Evolutionary conservation across 2,888 invertebrate genomes (phyloP).

Genomic region (Zaprionus lineosus): DNA sequence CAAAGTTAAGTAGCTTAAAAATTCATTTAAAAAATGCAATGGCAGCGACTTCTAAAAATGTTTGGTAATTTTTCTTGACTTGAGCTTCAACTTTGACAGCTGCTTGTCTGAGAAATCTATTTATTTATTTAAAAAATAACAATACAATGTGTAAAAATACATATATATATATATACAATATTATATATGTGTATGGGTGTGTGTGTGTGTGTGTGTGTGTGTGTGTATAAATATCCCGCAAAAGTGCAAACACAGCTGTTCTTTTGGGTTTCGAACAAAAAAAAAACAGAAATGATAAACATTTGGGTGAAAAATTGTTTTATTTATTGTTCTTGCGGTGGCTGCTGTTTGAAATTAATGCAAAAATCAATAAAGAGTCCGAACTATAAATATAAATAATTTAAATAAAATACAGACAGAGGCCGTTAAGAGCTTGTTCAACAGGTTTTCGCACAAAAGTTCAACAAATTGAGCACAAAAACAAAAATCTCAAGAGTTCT

Average conservation of each 20-base stretch:
- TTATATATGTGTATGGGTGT: no score
- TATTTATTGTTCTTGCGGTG: slow-evolving; percentile 22
- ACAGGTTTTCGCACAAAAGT: slow-evolving; percentile 69
- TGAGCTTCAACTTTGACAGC: slow-evolving; percentile 37
- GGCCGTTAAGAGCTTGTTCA: slow-evolving; percentile 46
- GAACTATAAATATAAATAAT: slow-evolving; percentile 41
- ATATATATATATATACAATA: slow-evolving; percentile 7
- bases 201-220: no score
- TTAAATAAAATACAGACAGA: slow-evolving; percentile 26
- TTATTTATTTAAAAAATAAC: slow-evolving; percentile 3
- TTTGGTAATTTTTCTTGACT: slow-evolving; percentile 34
- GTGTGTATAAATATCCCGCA: slow-evolving; percentile 17
- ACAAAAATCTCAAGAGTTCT: slow-evolving; percentile 14
- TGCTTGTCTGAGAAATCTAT: slow-evolving; percentile 55
- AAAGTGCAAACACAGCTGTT: slow-evolving; percentile 68
- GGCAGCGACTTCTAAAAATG: slow-evolving; percentile 33
- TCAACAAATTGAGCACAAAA: slow-evolving; percentile 55
- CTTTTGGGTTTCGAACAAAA: slow-evolving; percentile 11
- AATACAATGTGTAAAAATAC: neutral
- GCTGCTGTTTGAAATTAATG: slow-evolving; percentile 5
- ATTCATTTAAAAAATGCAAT: slow-evolving; percentile 56
- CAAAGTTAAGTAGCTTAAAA: slow-evolving; percentile 48
- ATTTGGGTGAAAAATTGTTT: slow-evolving; percentile 26
- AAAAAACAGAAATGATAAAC: slow-evolving; percentile 12
- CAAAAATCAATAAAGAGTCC: slow-evolving; percentile 20